Percentiles rank a stretch among this genome's conserved stretches.
phyloP scores from a whole-genome alignment of 2,797 vertebrate genomes.

The Australoheros facetus region DNA sequence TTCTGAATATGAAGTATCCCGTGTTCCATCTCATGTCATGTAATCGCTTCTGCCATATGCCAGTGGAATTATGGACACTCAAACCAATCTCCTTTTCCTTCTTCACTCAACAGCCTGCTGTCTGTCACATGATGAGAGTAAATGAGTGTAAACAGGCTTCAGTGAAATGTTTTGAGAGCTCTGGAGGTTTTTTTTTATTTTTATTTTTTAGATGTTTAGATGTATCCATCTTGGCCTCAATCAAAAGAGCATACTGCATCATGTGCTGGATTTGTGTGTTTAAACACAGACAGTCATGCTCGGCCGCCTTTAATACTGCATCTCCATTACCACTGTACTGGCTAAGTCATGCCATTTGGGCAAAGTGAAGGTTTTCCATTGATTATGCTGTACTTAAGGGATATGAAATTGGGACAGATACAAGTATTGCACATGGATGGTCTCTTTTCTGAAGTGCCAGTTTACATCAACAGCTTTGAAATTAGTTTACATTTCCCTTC shows the following conservation, averaged over 20 bases:
- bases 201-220: slow-evolving; percentile 15
- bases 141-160: slow-evolving; percentile 33
- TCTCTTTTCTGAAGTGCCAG: neutral
- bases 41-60: slow-evolving; percentile 51
- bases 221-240: neutral
- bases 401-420: slow-evolving; percentile 15
- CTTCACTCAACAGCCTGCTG: slow-evolving; percentile 19
- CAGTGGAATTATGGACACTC: slow-evolving; percentile 50
- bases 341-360: slow-evolving; percentile 20
- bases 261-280: neutral
- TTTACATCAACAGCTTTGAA: neutral
- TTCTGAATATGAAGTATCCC: slow-evolving; percentile 14
- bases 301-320: neutral
- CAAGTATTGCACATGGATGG: slow-evolving; percentile 6
- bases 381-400: slow-evolving; percentile 22
- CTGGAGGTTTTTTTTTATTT: neutral
- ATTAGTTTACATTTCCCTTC: neutral
- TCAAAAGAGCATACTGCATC: slow-evolving; percentile 5
- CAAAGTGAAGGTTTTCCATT: slow-evolving; percentile 4
- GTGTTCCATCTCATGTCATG: slow-evolving; percentile 8
- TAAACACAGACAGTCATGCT: slow-evolving; percentile 10
- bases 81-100: slow-evolving; percentile 26
- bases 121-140: slow-evolving; percentile 29
- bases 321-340: neutral
- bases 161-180: slow-evolving; percentile 14